Conservation (phyloP, 2,888 invertebrate species). For the Erannis defoliaria region DNA sequence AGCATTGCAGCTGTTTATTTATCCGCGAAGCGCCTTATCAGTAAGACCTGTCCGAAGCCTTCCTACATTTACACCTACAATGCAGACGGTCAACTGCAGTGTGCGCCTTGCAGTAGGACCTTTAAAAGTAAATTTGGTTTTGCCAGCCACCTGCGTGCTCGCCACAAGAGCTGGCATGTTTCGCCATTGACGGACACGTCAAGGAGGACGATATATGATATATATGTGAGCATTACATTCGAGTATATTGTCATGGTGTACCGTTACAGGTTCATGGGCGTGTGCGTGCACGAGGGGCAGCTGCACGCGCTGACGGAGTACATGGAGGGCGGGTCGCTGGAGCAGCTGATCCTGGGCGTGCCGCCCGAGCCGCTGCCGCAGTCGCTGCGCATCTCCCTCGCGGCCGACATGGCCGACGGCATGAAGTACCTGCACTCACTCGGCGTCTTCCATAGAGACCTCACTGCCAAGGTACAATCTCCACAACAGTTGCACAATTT, state of each 20-base stretch:
- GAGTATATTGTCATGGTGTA: not conserved
- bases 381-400: conserved; percentile 92
- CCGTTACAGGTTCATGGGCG: conserved; percentile 94
- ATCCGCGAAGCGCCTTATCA: no score
- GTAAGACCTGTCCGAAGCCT: no score
- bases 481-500: not conserved
- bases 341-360: conserved; percentile 94
- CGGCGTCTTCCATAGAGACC: conserved; percentile 97
- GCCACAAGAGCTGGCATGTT: no score
- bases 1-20: no score
- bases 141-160: no score
- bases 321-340: conserved; percentile 97
- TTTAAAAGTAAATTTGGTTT: no score
- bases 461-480: conserved; percentile 94
- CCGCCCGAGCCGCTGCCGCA: conserved; percentile 91
- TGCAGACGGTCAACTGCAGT: no score
- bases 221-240: not conserved
- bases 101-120: no score
- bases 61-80: no score
- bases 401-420: conserved; percentile 95
- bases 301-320: conserved; percentile 98
- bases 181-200: no score
- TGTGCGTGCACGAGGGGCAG: conserved; percentile 98
- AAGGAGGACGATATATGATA: no score
- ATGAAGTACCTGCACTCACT: conserved; percentile 97